Conservation (phyloP, 2,113 vertebrate genomes). For the Echinops telfairi region DNA sequence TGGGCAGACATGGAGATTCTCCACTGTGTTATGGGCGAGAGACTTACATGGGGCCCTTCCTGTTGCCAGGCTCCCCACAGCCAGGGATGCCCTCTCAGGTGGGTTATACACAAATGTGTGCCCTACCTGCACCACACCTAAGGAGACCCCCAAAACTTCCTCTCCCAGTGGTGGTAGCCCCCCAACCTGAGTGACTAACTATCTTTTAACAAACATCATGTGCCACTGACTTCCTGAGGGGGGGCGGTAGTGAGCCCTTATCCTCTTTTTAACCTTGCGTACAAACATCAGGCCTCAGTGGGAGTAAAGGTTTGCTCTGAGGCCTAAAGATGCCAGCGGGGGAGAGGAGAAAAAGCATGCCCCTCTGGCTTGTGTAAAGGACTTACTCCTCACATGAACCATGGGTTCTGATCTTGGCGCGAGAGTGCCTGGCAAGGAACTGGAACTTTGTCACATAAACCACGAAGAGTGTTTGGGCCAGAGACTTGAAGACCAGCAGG, state of each 20-base stretch:
- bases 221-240: not conserved
- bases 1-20: not conserved
- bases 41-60: not conserved
- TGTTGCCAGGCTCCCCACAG: not conserved
- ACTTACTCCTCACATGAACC: not conserved
- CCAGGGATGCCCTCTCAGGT: not conserved
- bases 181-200: not conserved
- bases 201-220: not conserved
- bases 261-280: not conserved
- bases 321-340: not conserved
- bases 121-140: not conserved
- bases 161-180: not conserved
- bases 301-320: not conserved
- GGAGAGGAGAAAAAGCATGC: not conserved
- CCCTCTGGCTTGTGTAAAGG: not conserved
- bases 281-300: not conserved
- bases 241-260: not conserved
- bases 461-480: constrained; percentile 58
- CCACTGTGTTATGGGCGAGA: not conserved
- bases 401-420: constrained; percentile 25
- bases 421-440: constrained; percentile 50
- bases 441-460: constrained; percentile 65
- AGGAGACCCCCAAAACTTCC: not conserved
- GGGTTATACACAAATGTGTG: not conserved
- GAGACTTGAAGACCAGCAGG: constrained; percentile 63